These are phyloP conservation scores for Cheilosia vernalis DNA, from an alignment of 2,888 invertebrate genomes.

Conservation along the genomic window DNA sequence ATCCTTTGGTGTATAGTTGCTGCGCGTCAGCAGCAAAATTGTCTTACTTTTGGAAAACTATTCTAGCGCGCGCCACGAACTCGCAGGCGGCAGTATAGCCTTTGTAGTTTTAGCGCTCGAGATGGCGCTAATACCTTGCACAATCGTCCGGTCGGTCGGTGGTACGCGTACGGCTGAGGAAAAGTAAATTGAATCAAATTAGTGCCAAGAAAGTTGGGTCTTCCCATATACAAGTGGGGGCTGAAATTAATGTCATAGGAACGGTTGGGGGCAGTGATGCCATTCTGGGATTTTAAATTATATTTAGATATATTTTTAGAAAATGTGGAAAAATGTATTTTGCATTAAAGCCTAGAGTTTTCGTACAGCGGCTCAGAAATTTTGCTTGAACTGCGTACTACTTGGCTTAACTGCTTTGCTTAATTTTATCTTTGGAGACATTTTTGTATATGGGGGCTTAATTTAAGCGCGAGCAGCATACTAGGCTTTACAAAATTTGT, in stretches of 20 bases:
- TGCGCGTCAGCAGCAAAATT: slow-evolving; percentile 14
- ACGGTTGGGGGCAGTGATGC: no score
- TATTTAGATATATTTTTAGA: no score
- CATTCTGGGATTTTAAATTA: no score
- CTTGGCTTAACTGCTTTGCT: no score
- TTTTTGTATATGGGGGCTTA: no score
- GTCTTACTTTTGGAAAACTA: slow-evolving; percentile 52
- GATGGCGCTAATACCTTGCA: slow-evolving; percentile 23
- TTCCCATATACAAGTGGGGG: neutral
- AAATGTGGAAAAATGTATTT: no score
- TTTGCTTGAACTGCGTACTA: no score
- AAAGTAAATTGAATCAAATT: slow-evolving; percentile 43
- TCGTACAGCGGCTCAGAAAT: no score
- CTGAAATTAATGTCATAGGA: neutral
- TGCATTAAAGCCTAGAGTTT: no score
- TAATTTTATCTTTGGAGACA: no score
- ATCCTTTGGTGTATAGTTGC: slow-evolving; percentile 45
- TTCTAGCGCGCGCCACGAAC: neutral
- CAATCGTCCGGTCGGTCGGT: neutral
- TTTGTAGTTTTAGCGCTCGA: slow-evolving; percentile 48
- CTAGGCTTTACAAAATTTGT: no score
- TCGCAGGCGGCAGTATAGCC: slow-evolving; percentile 36
- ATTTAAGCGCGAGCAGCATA: no score
- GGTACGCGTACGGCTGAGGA: neutral
- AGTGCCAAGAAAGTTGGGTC: neutral